Conservation (phyloP, 2,888 invertebrate species). For the Thymelicus acteon region DNA sequence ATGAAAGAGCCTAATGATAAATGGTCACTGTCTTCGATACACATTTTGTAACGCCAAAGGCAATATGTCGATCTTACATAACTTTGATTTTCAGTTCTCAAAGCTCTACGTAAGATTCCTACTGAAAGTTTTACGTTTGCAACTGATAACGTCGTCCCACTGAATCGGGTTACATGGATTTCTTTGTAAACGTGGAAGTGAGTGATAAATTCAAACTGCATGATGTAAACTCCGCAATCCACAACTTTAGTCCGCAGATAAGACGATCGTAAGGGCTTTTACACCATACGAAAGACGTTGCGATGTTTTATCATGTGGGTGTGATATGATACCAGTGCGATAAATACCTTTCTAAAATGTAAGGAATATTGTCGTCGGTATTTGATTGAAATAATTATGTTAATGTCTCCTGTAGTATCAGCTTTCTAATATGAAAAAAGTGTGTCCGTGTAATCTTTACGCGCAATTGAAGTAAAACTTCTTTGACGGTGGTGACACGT, state of each 20-base stretch:
- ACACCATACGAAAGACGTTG: background rate
- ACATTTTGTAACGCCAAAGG: too few species aligned
- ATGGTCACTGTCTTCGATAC: too few species aligned
- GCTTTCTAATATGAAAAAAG: too few species aligned
- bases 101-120: background rate
- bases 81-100: background rate
- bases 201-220: constrained; percentile 4
- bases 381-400: too few species aligned
- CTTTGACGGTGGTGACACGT: too few species aligned
- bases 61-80: too few species aligned
- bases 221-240: background rate
- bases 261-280: constrained; percentile 4
- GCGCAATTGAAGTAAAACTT: too few species aligned
- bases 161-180: background rate
- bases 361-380: too few species aligned
- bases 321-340: background rate
- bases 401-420: too few species aligned
- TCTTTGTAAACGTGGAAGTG: background rate
- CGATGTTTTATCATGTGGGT: background rate
- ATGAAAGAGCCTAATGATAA: too few species aligned
- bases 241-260: background rate
- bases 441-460: too few species aligned
- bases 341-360: too few species aligned
- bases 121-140: background rate
- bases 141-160: background rate